A percentile compares a stretch with the other conserved stretches of the same genome.
Evolutionary conservation across 2,797 vertebrate genomes (phyloP).

Genomic region (Argyrosomus regius): DNA sequence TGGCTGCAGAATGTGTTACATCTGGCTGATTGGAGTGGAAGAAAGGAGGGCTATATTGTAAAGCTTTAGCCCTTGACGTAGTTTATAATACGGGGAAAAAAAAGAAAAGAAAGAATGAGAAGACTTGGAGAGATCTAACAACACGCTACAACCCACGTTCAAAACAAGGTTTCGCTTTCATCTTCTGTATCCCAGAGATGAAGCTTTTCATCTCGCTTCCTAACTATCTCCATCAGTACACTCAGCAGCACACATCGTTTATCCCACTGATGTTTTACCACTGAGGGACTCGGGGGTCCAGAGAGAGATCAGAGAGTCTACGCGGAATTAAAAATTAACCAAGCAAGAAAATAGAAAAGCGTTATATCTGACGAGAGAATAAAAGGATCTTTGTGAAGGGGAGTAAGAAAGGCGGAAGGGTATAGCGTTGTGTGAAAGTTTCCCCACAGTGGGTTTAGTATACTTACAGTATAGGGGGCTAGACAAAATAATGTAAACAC

Average conservation of each 20-base stretch:
- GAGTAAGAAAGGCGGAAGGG: not conserved
- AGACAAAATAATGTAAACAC: slow-evolving; percentile 23
- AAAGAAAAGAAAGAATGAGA: slow-evolving; percentile 34
- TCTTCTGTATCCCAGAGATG: slow-evolving; percentile 57
- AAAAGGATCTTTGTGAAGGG: not conserved
- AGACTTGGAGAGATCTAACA: slow-evolving; percentile 60
- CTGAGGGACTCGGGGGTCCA: slow-evolving; percentile 48
- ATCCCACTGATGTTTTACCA: slow-evolving; percentile 65
- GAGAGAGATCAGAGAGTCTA: slow-evolving; percentile 51
- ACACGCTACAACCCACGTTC: slow-evolving; percentile 45
- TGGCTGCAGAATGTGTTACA: slow-evolving; percentile 25
- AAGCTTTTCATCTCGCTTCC: slow-evolving; percentile 66
- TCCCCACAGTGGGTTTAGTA: slow-evolving; percentile 7
- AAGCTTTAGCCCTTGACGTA: slow-evolving; percentile 32
- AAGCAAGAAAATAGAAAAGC: slow-evolving; percentile 43
- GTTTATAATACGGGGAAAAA: slow-evolving; percentile 9
- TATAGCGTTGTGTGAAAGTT: slow-evolving; percentile 11
- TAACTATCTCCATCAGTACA: slow-evolving; percentile 57
- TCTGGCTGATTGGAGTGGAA: slow-evolving; percentile 24
- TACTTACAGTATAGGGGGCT: not conserved
- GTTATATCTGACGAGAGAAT: slow-evolving; percentile 15
- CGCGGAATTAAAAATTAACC: slow-evolving; percentile 58
- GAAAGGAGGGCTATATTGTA: slow-evolving; percentile 10
- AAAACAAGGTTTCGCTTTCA: slow-evolving; percentile 71
- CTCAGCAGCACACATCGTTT: slow-evolving; percentile 49